Evolutionary conservation across 2,113 vertebrate species (phyloP).

Genomic region (Gavia stellata): DNA sequence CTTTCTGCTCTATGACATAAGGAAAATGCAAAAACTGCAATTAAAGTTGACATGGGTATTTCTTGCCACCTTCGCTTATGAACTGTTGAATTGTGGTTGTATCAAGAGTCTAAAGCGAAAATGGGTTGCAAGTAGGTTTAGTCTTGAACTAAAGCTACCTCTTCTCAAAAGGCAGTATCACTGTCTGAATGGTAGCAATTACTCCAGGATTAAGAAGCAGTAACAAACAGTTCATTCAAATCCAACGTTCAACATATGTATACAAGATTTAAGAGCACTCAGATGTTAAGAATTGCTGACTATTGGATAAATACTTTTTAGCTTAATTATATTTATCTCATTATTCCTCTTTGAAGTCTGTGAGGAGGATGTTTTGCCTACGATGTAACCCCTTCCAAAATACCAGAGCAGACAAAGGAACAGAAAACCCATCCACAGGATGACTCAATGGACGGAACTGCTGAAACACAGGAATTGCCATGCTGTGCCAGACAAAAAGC

Average conservation of each 20-base stretch:
- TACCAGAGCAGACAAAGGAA: neutral
- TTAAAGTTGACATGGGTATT: neutral
- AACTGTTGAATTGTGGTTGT: neutral
- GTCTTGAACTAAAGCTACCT: neutral
- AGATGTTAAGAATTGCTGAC: neutral
- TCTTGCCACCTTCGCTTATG: neutral
- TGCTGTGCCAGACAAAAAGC: neutral
- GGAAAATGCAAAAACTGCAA: neutral
- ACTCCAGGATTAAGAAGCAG: neutral
- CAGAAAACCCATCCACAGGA: neutral
- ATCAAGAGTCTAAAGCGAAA: neutral
- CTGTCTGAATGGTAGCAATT: neutral
- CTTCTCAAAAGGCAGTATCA: neutral
- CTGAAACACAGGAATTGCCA: neutral
- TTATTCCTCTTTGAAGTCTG: neutral
- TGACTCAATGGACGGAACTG: neutral
- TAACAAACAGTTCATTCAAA: neutral
- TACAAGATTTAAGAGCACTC: neutral
- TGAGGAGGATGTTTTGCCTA: neutral
- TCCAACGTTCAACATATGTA: neutral
- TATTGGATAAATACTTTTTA: neutral
- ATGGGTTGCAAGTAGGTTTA: neutral
- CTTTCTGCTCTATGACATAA: rapidly evolving
- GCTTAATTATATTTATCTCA: neutral
- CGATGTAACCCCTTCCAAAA: neutral